Conservation (phyloP, 2,113 vertebrate genomes). For the Actenoides lindsayi region DNA sequence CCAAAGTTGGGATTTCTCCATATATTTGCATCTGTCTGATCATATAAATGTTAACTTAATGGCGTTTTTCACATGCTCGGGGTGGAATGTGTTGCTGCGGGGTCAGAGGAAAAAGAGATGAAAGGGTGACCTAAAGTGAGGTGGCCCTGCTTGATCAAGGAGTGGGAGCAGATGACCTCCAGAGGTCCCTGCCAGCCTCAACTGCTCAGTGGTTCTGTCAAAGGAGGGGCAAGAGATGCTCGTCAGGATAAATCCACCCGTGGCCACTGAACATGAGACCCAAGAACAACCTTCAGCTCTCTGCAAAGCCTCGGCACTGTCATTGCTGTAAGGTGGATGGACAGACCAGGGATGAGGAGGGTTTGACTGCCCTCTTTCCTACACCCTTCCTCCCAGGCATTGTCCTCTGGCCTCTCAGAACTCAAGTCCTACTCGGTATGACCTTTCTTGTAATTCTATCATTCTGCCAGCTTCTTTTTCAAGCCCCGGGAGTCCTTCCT, state of each 20-base stretch:
- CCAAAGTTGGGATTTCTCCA: not conserved
- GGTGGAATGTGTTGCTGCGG: not conserved
- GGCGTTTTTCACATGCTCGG: not conserved
- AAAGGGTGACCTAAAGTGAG: not conserved
- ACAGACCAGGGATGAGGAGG: not conserved
- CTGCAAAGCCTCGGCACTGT: not conserved
- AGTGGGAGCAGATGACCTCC: not conserved
- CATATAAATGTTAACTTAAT: not conserved
- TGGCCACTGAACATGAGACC: not conserved
- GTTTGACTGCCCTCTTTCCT: not conserved
- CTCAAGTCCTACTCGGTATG: not conserved
- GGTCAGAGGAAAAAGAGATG: not conserved
- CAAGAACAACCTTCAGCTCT: not conserved
- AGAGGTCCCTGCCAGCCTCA: not conserved
- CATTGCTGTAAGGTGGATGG: not conserved
- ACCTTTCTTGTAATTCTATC: not conserved
- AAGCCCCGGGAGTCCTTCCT: not conserved
- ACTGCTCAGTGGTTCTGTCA: rapidly evolving
- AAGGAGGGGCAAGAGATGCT: not conserved
- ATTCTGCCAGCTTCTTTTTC: not conserved
- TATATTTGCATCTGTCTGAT: not conserved
- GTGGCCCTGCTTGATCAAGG: not conserved
- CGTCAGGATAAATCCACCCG: not conserved
- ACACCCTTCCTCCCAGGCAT: not conserved
- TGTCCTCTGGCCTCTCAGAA: not conserved